A percentile compares a stretch with the other conserved stretches of the same genome.
Conservation (phyloP, 1,140 invertebrate species). For the Macrobrachium rosenbergii region DNA sequence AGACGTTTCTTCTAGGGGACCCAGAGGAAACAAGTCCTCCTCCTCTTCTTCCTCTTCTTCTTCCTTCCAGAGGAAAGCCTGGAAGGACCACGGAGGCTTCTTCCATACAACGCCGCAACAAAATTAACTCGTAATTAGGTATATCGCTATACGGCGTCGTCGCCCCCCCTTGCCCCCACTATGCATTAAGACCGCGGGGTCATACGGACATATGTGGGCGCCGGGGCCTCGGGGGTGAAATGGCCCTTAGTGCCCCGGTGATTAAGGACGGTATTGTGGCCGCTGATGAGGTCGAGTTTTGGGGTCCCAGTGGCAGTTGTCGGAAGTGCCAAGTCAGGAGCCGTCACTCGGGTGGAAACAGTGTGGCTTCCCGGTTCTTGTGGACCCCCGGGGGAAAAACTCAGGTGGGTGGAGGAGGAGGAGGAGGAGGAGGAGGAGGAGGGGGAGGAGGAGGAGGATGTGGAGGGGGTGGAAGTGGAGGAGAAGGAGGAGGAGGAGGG, state of each 20-base stretch:
- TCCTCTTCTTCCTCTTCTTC: not conserved
- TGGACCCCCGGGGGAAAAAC: constrained; percentile 6
- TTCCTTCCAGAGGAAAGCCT: not conserved
- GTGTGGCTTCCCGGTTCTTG: constrained; percentile 21
- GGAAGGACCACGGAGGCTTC: not conserved
- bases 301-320: not conserved
- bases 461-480: not conserved
- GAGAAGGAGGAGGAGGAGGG: not conserved
- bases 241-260: not conserved
- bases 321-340: constrained; percentile 28
- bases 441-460: not conserved
- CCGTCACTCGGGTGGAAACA: constrained; percentile 24
- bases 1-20: too few species aligned
- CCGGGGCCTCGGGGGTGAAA: not conserved
- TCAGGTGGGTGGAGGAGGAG: not conserved
- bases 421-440: not conserved
- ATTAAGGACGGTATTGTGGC: not conserved
- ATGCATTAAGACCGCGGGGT: constrained; percentile 9
- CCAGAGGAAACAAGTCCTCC: too few species aligned
- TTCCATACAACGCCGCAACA: not conserved
- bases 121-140: constrained; percentile 18
- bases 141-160: not conserved
- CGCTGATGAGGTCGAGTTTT: not conserved
- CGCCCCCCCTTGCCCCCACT: not conserved
- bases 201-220: not conserved